Evolutionary conservation across 2,888 invertebrate genomes (phyloP), one percentile per base, ranked within the genome.

Genomic region (Lysandra coridon): DNA sequence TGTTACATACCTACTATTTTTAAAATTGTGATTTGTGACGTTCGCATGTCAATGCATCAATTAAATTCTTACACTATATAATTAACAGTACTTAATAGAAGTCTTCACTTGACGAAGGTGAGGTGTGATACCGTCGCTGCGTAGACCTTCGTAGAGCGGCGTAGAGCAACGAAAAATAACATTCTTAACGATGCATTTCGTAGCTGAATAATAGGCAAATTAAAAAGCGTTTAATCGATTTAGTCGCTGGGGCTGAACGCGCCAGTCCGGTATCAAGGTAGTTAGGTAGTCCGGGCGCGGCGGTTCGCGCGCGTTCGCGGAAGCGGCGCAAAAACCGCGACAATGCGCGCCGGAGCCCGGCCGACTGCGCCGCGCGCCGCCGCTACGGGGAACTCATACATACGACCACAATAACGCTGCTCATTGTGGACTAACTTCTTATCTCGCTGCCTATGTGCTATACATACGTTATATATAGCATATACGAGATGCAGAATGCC

Each of bases 381-480:
- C 30, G 23, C 78, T 78, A 78, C 78, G 7, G 78, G 44, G 78
- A 78, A 78, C 76, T 76, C 76, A 57, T 49, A 57, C 76, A 76
- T 76, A 49, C 53, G 53, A 30, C 30, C 49, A 30, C 78, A 49
- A 40, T 17, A 64, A 5, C 64, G 23, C 62, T 4, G 78, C 23
- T 62, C 53, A 1, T 33, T 30, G 57, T 4, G 37, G 60, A 6
- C 77, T 0, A 37, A 69, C 69, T 69, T 69, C 69, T 69, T 69
- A 37, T 69, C 69, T 33, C 69, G 37, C 33, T 33, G 14, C 33
- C 14, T 37, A 2, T 23, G 23, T 23, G 23, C 23, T 23, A 23
- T 23, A 23, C 23, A 23, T 23, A 23, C 23, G 23, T 23, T 23
- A 23, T 23, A 23, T 23, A 23, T 23, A 23, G 23, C 0, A 23